Evolutionary conservation across 2,888 invertebrate genomes (phyloP), one percentile per base, ranked within the genome.

Genomic region (Capitulum mitella): DNA sequence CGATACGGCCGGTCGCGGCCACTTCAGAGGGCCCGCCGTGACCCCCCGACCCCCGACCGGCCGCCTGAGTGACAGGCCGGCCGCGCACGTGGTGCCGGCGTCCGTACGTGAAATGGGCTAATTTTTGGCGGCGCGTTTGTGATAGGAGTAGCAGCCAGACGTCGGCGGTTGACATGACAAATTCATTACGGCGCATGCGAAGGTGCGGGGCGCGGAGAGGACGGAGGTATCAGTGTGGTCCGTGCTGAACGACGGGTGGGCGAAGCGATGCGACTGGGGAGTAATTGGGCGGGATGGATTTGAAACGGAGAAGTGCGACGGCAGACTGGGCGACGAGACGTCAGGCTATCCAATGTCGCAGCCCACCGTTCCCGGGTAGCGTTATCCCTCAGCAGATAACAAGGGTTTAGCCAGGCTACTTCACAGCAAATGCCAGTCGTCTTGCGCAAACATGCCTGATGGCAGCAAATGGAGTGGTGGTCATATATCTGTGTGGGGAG

Each of bases 111-210:
- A 37, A 26, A 37, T 40, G 40, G 58, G 70, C 40, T 70, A 70
- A 70, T 70, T 70, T 70, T 70, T 70, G 40, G 70, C 70, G 70
- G 70, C 70, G 22, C 70, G 16, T 64, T 70, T 70, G 70, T 70
- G 70, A 70, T 70, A 26, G 37, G 40, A 70, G 70, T 40, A n/a
- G 70, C 70, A 40, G 5, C 64, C 34, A 34, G 14, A 37, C 40
- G 70, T 70, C 70, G 19, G 1, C 70, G 29, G 12, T 26, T 37
- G 70, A 70, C 70, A 37, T 37, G 70, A 70, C 70, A 70, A 70
- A 70, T 70, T 70, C 70, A 70, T 70, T 40, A 70, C 26, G 70
- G 37, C 37, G 40, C 70, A 70, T 26, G 70, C 26, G 37, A 22
- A 1, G 70, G 40, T 1, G 70, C 37, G 40, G 12, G 64, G 70